These are phyloP conservation scores for Pterostichus madidus DNA, from an alignment of 2,888 invertebrate genomes.

Conservation along the genomic window DNA sequence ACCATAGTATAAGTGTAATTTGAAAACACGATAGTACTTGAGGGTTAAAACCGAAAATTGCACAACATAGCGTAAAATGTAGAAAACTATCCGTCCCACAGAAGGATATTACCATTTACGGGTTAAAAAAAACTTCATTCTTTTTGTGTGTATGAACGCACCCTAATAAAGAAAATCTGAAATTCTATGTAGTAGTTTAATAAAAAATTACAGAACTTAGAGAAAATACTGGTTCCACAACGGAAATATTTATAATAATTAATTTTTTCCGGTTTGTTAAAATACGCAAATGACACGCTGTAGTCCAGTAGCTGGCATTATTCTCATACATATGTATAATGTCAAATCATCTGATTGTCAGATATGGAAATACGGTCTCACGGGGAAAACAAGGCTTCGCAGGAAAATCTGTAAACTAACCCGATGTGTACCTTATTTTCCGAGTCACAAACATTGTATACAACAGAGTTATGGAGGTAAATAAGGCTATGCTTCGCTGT, in stretches of 20 bases:
- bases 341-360: slow-evolving; percentile 7
- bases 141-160: no score
- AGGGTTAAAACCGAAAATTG: no score
- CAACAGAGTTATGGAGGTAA: slow-evolving; percentile 12
- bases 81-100: no score
- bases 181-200: background rate
- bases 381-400: background rate
- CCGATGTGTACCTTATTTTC: background rate
- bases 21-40: no score
- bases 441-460: slow-evolving; percentile 4
- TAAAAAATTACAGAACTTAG: background rate
- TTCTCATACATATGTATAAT: slow-evolving; percentile 4
- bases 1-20: no score
- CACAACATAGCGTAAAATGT: no score
- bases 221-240: background rate
- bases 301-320: background rate
- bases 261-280: background rate
- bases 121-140: no score
- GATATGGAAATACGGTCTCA: slow-evolving; percentile 4
- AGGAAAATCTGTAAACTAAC: background rate
- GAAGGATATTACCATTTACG: no score
- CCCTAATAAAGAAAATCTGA: no score
- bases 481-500: background rate
- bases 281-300: background rate
- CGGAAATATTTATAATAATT: background rate